Base-by-base conservation (phyloP, 2,888 invertebrate species). In the Neoascia interrupta region DNA sequence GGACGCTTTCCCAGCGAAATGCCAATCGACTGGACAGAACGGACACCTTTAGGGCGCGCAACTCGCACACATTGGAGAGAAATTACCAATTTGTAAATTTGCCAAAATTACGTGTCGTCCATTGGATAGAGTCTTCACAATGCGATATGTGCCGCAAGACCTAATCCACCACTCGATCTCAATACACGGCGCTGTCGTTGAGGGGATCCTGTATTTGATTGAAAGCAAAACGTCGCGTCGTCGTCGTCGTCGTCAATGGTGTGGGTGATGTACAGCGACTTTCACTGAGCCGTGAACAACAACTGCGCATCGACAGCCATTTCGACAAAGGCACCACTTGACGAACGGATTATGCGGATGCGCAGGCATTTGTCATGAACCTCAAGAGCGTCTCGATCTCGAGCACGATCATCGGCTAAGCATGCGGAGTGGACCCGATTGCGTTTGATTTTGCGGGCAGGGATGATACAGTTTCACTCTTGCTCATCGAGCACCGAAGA, bases 241-340 rank as follows among this genome's bases (percentile, higher is more conserved):
- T n/a, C n/a, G n/a, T n/a, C n/a, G n/a, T n/a, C n/a, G n/a, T n/a
- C n/a, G n/a, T n/a, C n/a, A n/a, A 45, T 56, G 43, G 43, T 58
- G 43, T 73, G 36, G 58, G 58, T 53, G 45, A 53, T 45, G 51
- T 26, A 31, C 36, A 11, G 6, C 6, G 19, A 75, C 74, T 75
- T 75, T 75, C 74, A 75, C 74, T 37, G 13, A 18, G 66, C 47
- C 37, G 15, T n/a, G n/a, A n/a, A n/a, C n/a, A n/a, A n/a, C n/a
- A n/a, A n/a, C n/a, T n/a, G n/a, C n/a, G n/a, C n/a, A n/a, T n/a
- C 28, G 16, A 21, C n/a, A 23, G 43, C 28, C 2, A 37, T 5
- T 23, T 36, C 18, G 31, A 19, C 8, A n/a, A n/a, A n/a, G n/a
- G n/a, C n/a, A n/a, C n/a, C n/a, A n/a, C n/a, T n/a, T n/a, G n/a